Percentiles rank a stretch among this genome's conserved stretches.
Conservation (phyloP, 2,797 vertebrate genomes). For the Pantherophis vulpinus region DNA sequence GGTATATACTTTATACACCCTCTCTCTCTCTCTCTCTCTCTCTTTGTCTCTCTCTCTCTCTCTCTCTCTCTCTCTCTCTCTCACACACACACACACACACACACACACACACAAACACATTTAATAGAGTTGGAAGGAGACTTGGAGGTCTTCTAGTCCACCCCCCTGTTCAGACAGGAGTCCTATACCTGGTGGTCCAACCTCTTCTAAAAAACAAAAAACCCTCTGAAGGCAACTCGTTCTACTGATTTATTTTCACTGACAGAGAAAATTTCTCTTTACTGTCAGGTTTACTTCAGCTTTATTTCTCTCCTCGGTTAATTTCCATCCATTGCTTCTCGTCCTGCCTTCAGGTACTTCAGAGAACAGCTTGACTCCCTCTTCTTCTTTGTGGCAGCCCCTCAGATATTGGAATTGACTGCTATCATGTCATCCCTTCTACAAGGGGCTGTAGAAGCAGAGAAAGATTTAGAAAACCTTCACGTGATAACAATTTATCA, state of each 20-base stretch:
- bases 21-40: too few relatives aligned
- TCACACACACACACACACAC: background rate
- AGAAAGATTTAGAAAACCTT: background rate
- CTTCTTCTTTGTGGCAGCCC: background rate
- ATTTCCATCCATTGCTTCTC: background rate
- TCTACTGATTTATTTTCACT: background rate
- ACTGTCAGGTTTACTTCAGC: background rate
- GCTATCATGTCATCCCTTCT: background rate
- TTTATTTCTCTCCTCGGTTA: background rate
- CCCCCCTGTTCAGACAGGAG: background rate
- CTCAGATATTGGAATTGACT: background rate
- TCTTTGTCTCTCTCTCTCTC: too few relatives aligned
- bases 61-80: too few relatives aligned
- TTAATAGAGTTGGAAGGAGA: too few relatives aligned
- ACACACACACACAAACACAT: too few relatives aligned
- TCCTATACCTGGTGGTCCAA: background rate
- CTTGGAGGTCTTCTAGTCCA: too few relatives aligned
- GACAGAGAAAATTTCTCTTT: background rate
- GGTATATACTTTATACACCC: too few relatives aligned
- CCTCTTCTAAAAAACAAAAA: background rate
- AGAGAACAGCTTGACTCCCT: background rate
- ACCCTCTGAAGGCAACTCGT: background rate
- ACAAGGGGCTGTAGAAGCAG: too few relatives aligned
- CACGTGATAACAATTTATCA: background rate
- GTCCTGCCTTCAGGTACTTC: background rate